phyloP scores from a whole-genome alignment of 2,797 vertebrate genomes.

The Thripadectes ignobilis region DNA sequence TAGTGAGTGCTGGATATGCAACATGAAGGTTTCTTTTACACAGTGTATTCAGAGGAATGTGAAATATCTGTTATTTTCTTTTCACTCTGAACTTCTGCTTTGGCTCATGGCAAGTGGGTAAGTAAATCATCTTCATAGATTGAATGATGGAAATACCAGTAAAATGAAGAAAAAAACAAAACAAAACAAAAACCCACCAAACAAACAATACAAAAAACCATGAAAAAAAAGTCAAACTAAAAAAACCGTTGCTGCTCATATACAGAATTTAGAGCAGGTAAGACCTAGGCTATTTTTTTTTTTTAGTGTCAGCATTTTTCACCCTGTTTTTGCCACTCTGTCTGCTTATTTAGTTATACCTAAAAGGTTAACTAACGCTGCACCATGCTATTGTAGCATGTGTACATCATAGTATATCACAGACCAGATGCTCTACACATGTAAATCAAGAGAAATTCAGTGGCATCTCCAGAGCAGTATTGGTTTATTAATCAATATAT shows the following conservation, averaged over 20 bases:
- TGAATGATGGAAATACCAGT: not conserved
- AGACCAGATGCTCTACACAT: not conserved
- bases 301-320: not conserved
- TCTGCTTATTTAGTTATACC: not conserved
- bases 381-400: not conserved
- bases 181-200: not conserved
- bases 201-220: not conserved
- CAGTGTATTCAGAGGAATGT: not conserved
- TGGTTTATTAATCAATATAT: slow-evolving; percentile 33
- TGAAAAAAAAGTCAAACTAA: not conserved
- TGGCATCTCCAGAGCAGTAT: not conserved
- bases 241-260: not conserved
- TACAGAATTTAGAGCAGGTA: not conserved
- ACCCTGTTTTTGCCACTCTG: not conserved
- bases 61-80: not conserved
- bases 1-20: not conserved
- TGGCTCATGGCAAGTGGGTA: not conserved
- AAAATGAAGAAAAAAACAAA: not conserved
- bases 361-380: not conserved
- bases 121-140: not conserved
- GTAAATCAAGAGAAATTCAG: not conserved
- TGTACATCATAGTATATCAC: not conserved
- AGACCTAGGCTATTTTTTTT: not conserved
- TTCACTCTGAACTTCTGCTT: not conserved
- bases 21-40: not conserved